phyloP scores from a whole-genome alignment of 1,140 invertebrate species.

The Magallana angulata region DNA sequence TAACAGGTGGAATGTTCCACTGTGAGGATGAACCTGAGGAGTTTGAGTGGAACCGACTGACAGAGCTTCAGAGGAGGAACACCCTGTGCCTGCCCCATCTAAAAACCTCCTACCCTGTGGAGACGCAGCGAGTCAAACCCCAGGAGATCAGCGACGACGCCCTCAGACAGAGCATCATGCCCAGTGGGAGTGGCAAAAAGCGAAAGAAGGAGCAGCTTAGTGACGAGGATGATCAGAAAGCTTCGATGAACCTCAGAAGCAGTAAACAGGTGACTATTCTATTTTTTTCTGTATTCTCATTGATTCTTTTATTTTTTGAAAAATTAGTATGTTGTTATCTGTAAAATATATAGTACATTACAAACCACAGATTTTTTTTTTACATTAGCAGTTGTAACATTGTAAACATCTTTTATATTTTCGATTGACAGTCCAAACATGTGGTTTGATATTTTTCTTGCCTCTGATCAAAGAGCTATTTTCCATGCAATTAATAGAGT shows the following conservation, averaged over 20 bases:
- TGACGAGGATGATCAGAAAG: constrained; percentile 51
- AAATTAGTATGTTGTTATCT: neutral
- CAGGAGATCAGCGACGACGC: constrained; percentile 52
- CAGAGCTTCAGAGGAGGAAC: constrained; percentile 90
- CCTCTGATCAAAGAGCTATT: neutral
- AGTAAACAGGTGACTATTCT: constrained; percentile 49
- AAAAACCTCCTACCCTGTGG: constrained; percentile 92
- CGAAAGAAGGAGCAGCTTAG: constrained; percentile 52
- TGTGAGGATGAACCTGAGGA: constrained; percentile 68
- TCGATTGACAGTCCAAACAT: too few species aligned
- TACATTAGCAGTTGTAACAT: too few species aligned
- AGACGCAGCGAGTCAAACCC: constrained; percentile 83
- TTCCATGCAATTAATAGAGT: neutral
- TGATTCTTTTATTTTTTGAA: neutral
- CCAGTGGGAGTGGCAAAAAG: constrained; percentile 55
- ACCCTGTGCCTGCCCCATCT: constrained; percentile 92
- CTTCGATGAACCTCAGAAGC: neutral
- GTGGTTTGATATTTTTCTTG: neutral
- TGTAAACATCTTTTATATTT: too few species aligned
- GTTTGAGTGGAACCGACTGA: constrained; percentile 81
- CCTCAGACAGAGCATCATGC: constrained; percentile 50
- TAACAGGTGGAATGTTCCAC: constrained; percentile 66
- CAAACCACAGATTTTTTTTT: too few species aligned
- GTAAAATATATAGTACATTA: neutral
- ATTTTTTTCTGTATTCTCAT: neutral